These are phyloP conservation scores for Gambelia wislizenii DNA, from an alignment of 2,797 vertebrate genomes.

Conservation along the genomic window DNA sequence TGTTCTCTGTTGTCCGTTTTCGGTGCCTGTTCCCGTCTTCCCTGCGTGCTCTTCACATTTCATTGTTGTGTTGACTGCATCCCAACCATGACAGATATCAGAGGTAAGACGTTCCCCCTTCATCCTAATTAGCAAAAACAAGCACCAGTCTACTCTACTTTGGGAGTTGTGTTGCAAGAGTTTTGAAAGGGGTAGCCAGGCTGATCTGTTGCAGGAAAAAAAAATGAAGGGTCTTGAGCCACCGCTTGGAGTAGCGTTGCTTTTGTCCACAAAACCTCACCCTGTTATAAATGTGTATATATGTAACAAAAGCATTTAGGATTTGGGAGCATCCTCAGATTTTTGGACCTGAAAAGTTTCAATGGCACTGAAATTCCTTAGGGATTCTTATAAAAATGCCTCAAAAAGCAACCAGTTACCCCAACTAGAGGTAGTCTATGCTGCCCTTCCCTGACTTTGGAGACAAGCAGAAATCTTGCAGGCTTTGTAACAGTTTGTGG, in stretches of 20 bases:
- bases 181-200: background rate
- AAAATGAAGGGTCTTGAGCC: background rate
- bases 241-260: no score
- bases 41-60: conserved; percentile 82
- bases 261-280: background rate
- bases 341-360: background rate
- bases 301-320: background rate
- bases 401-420: background rate
- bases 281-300: background rate
- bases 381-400: background rate
- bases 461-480: background rate
- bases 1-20: conserved; percentile 83
- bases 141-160: background rate
- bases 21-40: conserved; percentile 80
- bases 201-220: background rate
- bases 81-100: conserved; percentile 84
- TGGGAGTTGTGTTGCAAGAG: background rate
- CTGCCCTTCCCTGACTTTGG: no score
- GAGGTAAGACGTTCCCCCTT: conserved; percentile 81
- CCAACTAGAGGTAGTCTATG: no score
- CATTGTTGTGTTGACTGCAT: conserved; percentile 85
- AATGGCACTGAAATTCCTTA: background rate
- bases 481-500: background rate
- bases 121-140: background rate
- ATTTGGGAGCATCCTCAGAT: background rate